Evolutionary conservation across 2,113 vertebrate genomes (phyloP).

Genomic region (Planiliza haematocheilus): DNA sequence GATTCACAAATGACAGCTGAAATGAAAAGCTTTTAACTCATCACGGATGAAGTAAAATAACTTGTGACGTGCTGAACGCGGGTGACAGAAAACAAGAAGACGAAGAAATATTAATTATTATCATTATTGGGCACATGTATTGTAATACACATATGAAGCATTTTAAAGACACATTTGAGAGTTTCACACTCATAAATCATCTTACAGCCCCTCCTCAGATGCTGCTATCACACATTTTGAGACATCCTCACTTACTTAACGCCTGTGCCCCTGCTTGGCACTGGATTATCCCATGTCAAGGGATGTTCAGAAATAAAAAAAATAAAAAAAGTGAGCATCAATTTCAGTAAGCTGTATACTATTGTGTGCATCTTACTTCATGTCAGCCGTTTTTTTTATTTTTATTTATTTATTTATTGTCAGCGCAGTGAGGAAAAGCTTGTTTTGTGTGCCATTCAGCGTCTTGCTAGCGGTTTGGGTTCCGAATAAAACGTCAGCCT

Average conservation of each 20-base stretch:
- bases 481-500: too few relatives aligned
- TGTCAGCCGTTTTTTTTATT: slow-evolving; percentile 60
- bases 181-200: slow-evolving; percentile 27
- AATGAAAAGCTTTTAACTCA: slow-evolving; percentile 15
- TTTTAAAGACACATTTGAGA: slow-evolving; percentile 7
- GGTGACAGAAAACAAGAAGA: too few relatives aligned
- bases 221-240: slow-evolving; percentile 41
- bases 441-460: slow-evolving; percentile 69
- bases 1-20: background rate
- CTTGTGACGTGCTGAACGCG: background rate
- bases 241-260: slow-evolving; percentile 53
- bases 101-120: background rate
- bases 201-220: slow-evolving; percentile 33
- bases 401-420: background rate
- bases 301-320: slow-evolving; percentile 43
- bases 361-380: slow-evolving; percentile 60
- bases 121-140: too few relatives aligned
- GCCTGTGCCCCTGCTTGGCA: slow-evolving; percentile 52
- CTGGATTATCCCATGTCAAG: slow-evolving; percentile 69
- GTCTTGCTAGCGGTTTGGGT: too few relatives aligned
- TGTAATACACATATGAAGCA: background rate
- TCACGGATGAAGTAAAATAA: background rate
- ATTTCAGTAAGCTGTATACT: slow-evolving; percentile 53
- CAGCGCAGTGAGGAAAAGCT: slow-evolving; percentile 61
- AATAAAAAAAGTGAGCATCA: slow-evolving; percentile 67